phyloP scores from a whole-genome alignment of 2,888 invertebrate species.

The Brachypalpus laphriformis region DNA sequence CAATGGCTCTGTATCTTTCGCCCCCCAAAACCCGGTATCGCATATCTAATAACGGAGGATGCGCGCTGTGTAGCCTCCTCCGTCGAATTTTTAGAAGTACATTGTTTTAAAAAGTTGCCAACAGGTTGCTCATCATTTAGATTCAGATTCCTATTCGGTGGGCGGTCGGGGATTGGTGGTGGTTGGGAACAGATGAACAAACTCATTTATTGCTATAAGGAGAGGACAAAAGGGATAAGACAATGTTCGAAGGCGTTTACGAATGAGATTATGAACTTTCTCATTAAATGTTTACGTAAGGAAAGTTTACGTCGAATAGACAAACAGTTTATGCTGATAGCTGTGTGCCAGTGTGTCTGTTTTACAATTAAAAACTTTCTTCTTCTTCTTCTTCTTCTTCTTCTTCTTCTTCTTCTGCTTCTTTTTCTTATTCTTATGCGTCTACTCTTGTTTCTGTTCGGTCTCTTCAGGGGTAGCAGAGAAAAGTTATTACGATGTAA shows the following conservation, averaged over 20 bases:
- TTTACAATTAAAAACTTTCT: slow-evolving; percentile 41
- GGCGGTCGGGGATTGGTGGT: neutral
- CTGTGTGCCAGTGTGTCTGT: slow-evolving; percentile 4
- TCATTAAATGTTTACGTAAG: slow-evolving; percentile 63
- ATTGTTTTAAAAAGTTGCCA: slow-evolving; percentile 29
- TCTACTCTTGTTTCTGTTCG: neutral
- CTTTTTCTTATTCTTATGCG: neutral
- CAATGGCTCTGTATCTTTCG: neutral
- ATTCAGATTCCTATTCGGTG: slow-evolving; percentile 11
- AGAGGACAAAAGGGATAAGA: slow-evolving; percentile 24
- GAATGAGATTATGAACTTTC: slow-evolving; percentile 57
- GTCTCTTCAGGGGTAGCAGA: neutral
- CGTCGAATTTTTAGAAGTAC: neutral
- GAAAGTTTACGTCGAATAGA: slow-evolving; percentile 57
- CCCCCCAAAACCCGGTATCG: neutral
- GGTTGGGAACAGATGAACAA: slow-evolving; percentile 1
- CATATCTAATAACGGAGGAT: neutral
- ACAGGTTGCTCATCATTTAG: slow-evolving; percentile 55
- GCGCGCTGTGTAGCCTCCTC: neutral
- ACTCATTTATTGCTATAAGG: slow-evolving; percentile 26
- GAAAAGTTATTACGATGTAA: neutral
- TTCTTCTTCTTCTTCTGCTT: neutral
- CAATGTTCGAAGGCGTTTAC: slow-evolving; percentile 35
- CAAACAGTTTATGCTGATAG: slow-evolving; percentile 35
- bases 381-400: neutral